A percentile compares a stretch with the other conserved stretches of the same genome.
These are phyloP conservation scores for Euleptes europaea DNA, from an alignment of 2,113 vertebrate species.

Conservation along the genomic window DNA sequence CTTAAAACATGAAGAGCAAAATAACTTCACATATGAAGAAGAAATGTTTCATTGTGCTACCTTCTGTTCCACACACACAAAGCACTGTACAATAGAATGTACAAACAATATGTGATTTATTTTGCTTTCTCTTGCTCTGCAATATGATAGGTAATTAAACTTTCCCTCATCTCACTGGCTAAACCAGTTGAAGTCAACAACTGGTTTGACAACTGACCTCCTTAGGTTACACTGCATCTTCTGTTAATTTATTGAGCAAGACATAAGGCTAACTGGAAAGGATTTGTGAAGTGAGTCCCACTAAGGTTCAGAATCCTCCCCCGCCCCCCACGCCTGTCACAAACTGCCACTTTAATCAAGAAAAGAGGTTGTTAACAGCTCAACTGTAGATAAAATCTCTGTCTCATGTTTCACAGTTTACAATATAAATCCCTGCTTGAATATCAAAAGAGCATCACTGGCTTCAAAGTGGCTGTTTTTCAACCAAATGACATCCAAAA, in stretches of 20 bases:
- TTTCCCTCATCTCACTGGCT: constrained; percentile 4
- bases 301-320: constrained; percentile 62
- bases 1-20: not conserved
- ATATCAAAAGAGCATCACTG: constrained; percentile 35
- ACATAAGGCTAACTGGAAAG: constrained; percentile 29
- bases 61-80: not conserved
- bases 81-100: constrained; percentile 26
- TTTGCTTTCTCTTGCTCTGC: not conserved
- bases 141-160: constrained; percentile 25
- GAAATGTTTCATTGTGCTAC: not conserved
- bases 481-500: too few relatives aligned
- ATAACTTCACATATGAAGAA: not conserved
- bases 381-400: constrained; percentile 57
- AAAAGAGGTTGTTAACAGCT: constrained; percentile 43
- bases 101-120: not conserved
- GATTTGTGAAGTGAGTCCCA: constrained; percentile 61
- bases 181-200: constrained; percentile 32
- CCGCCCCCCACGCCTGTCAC: constrained; percentile 4
- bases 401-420: constrained; percentile 58
- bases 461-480: not conserved
- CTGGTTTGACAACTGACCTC: not conserved
- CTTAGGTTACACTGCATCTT: constrained; percentile 27
- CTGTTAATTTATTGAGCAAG: constrained; percentile 35
- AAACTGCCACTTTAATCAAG: constrained; percentile 41
- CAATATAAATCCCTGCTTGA: constrained; percentile 67